Evolutionary conservation across 1,140 invertebrate genomes (phyloP), one percentile per base, ranked within the genome.

Genomic region (Euura saliciscinereae): DNA sequence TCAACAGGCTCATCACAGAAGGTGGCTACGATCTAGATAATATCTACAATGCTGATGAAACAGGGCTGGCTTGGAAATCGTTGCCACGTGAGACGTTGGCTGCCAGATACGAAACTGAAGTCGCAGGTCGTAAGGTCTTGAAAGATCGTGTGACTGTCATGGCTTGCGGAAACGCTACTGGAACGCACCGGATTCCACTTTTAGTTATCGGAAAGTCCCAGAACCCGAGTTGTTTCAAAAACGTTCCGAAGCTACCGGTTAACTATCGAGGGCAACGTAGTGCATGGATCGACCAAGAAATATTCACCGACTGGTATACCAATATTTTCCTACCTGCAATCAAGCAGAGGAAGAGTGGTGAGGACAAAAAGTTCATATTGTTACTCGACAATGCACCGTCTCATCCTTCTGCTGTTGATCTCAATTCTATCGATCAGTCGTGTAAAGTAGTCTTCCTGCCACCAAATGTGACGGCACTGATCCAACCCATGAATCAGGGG

Each of bases 401-500:
- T 44, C 70, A 71, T 43, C 70, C 70, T n/a, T 10, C 51, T 5
- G 13, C 11, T 13, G 28, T 65, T n/a, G 8, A 43, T 42, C 43
- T 71, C 13, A 71, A 71, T 65, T 3, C 28, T 44, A 43, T 71
- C 0, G 11, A 71, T 46, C 13, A 42, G 28, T 43, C 28, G 43
- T 71, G n/a, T 65, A 64, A 8, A 44, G 28, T 28, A 28, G 28
- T 28, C 28, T 28, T 28, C 28, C 87, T 68, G 79, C 81, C 2
- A 74, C 86, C 67, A 71, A 89, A 43, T 28, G 28, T 28, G 28
- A 28, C 28, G 28, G 28, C 28, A 28, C 28, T 28, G 28, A 28
- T 28, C 1, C 88, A 90, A 77, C 86, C 87, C 45, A 86, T 89
- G 83, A 85, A 89, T 72, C 85, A 88, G 79, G 85, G 84, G 64